phyloP scores from a whole-genome alignment of 2,797 vertebrate species.

The Vespertilio murinus region DNA sequence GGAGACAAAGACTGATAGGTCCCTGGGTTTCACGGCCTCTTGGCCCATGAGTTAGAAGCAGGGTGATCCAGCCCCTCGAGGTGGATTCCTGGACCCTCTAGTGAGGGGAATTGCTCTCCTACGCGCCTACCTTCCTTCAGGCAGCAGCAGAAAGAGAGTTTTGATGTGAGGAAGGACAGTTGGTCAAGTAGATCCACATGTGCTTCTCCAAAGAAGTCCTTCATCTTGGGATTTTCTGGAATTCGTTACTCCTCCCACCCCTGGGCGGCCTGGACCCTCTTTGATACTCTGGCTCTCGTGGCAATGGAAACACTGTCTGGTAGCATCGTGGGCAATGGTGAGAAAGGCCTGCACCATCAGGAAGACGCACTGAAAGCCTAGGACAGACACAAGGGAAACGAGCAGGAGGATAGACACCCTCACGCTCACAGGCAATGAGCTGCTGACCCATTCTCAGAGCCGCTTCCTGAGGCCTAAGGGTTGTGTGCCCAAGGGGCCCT shows the following conservation, averaged over 20 bases:
- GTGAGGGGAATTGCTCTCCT: neutral
- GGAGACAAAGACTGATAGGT: neutral
- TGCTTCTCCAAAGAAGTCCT: neutral
- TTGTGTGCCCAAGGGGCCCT: neutral
- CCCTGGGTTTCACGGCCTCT: neutral
- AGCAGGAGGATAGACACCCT: neutral
- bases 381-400: neutral
- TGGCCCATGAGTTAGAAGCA: neutral
- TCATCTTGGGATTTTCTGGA: slow-evolving; percentile 16
- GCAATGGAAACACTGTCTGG: neutral
- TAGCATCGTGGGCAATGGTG: neutral
- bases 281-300: neutral
- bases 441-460: neutral
- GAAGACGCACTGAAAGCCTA: neutral
- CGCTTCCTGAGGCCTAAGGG: neutral
- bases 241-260: neutral
- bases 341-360: neutral
- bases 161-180: neutral
- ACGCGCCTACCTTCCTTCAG: neutral
- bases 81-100: neutral
- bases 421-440: neutral
- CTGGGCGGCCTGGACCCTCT: neutral
- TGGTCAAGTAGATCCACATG: neutral
- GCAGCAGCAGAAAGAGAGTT: neutral
- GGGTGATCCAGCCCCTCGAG: neutral